Evolutionary conservation across 2,113 vertebrate genomes (phyloP).

Genomic region (human): DNA sequence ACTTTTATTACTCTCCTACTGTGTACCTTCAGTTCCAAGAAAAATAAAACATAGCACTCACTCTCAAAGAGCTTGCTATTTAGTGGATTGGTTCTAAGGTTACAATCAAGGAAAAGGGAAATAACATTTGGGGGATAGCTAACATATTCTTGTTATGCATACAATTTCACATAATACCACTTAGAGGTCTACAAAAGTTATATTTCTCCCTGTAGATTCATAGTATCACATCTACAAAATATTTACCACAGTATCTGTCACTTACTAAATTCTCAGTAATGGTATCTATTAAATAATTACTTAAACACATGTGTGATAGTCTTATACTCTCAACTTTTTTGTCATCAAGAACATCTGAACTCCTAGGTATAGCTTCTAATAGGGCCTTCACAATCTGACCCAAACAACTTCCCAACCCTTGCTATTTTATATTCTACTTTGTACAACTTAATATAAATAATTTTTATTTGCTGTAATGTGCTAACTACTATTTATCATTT

Average conservation of each 20-base stretch:
- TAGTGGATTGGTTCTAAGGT: not conserved
- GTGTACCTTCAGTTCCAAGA: not conserved
- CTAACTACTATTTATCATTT: not conserved
- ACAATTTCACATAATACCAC: not conserved
- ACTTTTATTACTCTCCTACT: not conserved
- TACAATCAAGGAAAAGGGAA: not conserved
- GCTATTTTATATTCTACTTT: not conserved
- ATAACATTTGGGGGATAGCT: not conserved
- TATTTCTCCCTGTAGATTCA: not conserved
- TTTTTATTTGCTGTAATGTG: not conserved
- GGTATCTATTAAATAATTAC: not conserved
- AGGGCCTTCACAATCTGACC: not conserved
- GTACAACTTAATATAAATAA: not conserved
- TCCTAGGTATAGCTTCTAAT: not conserved
- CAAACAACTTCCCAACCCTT: not conserved
- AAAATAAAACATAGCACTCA: not conserved
- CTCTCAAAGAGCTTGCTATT: not conserved
- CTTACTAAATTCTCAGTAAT: not conserved
- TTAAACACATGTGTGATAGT: not conserved
- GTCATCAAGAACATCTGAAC: not conserved
- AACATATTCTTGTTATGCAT: not conserved
- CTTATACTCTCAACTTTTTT: not conserved
- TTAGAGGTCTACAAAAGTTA: not conserved
- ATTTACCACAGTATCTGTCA: not conserved
- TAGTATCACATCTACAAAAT: not conserved